Evolutionary conservation across 2,888 invertebrate species (phyloP).

Genomic region (Meliscaeva auricollis): DNA sequence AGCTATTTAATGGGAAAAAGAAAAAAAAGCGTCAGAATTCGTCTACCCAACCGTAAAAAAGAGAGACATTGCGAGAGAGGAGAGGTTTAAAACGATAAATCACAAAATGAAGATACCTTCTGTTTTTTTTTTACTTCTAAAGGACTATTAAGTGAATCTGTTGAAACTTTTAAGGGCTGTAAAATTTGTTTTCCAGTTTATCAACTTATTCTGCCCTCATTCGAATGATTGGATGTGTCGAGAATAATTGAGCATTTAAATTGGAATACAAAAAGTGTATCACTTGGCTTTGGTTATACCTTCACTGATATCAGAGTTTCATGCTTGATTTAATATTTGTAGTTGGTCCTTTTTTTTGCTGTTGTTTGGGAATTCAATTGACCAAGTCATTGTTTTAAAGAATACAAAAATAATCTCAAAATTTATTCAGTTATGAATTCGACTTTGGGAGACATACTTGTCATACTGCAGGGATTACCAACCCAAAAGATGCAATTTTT

Average conservation of each 20-base stretch:
- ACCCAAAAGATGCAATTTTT: neutral
- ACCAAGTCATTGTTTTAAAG: conserved; percentile 25
- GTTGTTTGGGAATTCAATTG: conserved; percentile 57
- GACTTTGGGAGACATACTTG: too few relatives aligned
- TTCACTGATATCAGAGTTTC: conserved; percentile 1
- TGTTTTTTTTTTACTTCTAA: neutral
- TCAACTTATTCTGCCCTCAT: conserved; percentile 34
- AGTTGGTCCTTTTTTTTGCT: neutral
- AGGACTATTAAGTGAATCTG: conserved; percentile 44
- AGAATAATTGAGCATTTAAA: conserved; percentile 68
- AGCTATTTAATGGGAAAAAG: neutral
- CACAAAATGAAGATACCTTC: conserved; percentile 25
- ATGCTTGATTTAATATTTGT: conserved; percentile 43
- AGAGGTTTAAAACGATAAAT: conserved; percentile 8
- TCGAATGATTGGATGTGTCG: conserved; percentile 61
- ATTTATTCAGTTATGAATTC: too few relatives aligned
- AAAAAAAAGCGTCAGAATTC: neutral
- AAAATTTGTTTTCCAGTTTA: conserved; percentile 55
- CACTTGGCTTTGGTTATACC: conserved; percentile 31
- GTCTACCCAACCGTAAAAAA: neutral
- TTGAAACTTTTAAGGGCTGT: conserved; percentile 62
- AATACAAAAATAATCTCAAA: too few relatives aligned
- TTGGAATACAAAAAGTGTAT: conserved; percentile 38
- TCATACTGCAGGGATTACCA: neutral
- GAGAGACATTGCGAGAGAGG: neutral